These are phyloP conservation scores for Oryzias curvinotus DNA, from an alignment of 2,113 vertebrate genomes.

Conservation along the genomic window DNA sequence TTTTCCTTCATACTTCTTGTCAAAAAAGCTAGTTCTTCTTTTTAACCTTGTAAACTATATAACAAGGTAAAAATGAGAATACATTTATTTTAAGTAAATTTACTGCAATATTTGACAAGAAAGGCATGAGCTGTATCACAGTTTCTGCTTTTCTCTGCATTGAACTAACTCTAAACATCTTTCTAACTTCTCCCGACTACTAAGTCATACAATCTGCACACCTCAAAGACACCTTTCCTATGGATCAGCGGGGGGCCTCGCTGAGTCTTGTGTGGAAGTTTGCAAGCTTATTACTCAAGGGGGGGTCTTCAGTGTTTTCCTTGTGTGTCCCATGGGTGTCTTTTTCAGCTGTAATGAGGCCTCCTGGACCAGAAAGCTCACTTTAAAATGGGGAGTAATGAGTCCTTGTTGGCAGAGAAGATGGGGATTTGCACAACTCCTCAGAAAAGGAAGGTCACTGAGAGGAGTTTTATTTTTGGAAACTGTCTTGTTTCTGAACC, in stretches of 20 bases:
- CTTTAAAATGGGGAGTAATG: conserved; percentile 79
- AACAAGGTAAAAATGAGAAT: conserved; percentile 33
- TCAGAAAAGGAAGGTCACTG: conserved; percentile 76
- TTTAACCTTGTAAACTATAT: conserved; percentile 23
- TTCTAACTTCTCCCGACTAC: conserved; percentile 58
- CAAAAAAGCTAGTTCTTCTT: conserved; percentile 28
- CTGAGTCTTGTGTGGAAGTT: conserved; percentile 73
- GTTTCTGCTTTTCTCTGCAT: conserved; percentile 56
- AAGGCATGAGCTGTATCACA: conserved; percentile 65
- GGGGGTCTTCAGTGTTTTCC: conserved; percentile 75
- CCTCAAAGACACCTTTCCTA: conserved; percentile 79
- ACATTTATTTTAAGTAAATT: conserved; percentile 48
- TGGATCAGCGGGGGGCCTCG: conserved; percentile 71
- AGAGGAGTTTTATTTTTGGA: conserved; percentile 79
- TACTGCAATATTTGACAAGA: conserved; percentile 59
- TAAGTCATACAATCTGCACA: conserved; percentile 69
- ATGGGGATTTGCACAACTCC: conserved; percentile 73
- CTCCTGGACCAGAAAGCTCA: conserved; percentile 76
- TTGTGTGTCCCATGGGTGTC: conserved; percentile 78
- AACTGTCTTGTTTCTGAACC: conserved; percentile 73
- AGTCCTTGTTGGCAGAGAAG: conserved; percentile 77
- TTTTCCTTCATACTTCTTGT: conserved; percentile 30
- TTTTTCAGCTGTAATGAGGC: conserved; percentile 83
- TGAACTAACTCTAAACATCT: conserved; percentile 69
- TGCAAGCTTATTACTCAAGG: conserved; percentile 76